Evolutionary conservation across 2,113 vertebrate genomes (phyloP), one percentile per base, ranked within the genome.

Genomic region (Turdus rufiventris): DNA sequence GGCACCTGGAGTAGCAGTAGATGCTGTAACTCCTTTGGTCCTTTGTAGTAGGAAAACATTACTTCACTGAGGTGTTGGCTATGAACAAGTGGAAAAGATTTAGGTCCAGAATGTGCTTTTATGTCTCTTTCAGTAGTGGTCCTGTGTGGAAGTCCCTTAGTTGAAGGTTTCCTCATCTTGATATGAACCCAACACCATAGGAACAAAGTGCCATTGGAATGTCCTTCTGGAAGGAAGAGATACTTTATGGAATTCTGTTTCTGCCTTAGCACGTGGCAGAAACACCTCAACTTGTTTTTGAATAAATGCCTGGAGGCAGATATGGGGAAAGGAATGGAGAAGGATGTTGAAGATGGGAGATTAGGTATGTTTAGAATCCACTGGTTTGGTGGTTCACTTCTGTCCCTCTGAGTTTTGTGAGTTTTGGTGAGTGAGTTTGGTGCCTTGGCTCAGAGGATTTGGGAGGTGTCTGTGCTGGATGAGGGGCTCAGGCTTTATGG

Each of bases 51-150:
- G 25, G 15, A 29, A 57, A 62, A 79, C 28, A 23, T 9, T 18
- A 2, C 28, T 14, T n/a, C 5, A 8, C 23, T 23, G 14, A 45
- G 56, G 13, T 8, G 3, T 31, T 18, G 0, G 8, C 3, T 4
- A 0, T 28, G 62, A 50, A 18, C 10, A 66, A 51, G 9, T 28
- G 54, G 79, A 23, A 77, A 47, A 85, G 9, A 28, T 73, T 48
- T 66, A 72, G 18, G 12, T 60, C 9, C 33, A 18, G 24, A 50
- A 15, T 6, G 14, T 40, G 10, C 23, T 58, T 56, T 8, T 34
- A 28, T 29, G 9, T 45, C 58, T 57, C 36, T 68, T 45, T 38
- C 28, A 50, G 51, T 25, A 5, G 3, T 50, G 42, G 14, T 66
- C 54, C 34, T 23, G 8, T 38, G 61, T 50, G 45, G 25, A 51